These are phyloP conservation scores for Scopus umbretta DNA, from an alignment of 2,113 vertebrate species.

Conservation along the genomic window DNA sequence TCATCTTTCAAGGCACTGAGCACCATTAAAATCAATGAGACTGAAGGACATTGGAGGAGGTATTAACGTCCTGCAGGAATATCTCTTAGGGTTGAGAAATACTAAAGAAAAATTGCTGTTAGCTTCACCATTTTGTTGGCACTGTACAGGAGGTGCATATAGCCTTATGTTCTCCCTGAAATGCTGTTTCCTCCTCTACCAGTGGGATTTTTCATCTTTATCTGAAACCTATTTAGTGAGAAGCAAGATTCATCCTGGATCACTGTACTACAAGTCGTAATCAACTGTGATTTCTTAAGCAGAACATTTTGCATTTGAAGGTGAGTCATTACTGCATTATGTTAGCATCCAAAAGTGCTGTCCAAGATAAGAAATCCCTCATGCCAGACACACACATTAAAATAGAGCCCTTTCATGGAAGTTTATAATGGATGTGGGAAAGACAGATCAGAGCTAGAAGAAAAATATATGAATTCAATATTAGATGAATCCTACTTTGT, in stretches of 20 bases:
- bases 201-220: background rate
- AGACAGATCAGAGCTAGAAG: background rate
- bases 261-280: background rate
- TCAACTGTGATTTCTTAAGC: background rate
- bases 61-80: background rate
- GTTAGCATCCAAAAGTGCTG: background rate
- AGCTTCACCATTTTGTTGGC: background rate
- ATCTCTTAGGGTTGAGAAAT: background rate
- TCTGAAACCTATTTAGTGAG: background rate
- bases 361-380: background rate
- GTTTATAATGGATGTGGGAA: background rate
- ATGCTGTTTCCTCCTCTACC: background rate
- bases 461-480: background rate
- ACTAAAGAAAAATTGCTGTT: background rate
- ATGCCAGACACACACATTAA: background rate
- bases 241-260: background rate
- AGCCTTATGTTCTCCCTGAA: background rate
- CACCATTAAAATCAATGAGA: background rate
- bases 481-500: background rate
- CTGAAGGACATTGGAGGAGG: background rate
- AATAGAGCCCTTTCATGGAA: background rate
- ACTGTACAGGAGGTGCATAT: background rate
- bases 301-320: slow-evolving; percentile 10
- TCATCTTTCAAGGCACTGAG: background rate
- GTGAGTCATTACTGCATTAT: background rate